Evolutionary conservation across 2,888 invertebrate species (phyloP).

Genomic region (Folsomia candida): DNA sequence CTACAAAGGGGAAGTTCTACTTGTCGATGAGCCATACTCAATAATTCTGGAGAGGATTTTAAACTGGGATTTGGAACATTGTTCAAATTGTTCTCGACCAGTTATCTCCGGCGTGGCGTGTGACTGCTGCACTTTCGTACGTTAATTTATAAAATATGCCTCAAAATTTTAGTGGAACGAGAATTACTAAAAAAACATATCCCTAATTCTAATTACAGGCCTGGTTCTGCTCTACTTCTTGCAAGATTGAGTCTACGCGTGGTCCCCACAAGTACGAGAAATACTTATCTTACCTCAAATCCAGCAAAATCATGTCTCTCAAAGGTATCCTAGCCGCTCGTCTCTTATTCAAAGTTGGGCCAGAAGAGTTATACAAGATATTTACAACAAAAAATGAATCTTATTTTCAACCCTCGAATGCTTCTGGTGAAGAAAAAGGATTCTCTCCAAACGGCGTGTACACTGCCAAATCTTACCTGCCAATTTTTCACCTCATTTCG

Average conservation of each 20-base stretch:
- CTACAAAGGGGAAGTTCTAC: constrained; percentile 35
- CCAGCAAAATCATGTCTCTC: constrained; percentile 21
- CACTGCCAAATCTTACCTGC: constrained; percentile 30
- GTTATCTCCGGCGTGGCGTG: constrained; percentile 45
- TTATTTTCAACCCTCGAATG: constrained; percentile 10
- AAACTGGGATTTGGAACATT: constrained; percentile 44
- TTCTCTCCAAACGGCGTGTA: constrained; percentile 29
- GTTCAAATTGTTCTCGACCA: constrained; percentile 41
- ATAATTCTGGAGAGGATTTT: constrained; percentile 38
- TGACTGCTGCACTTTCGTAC: constrained; percentile 44
- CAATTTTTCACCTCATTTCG: constrained; percentile 34
- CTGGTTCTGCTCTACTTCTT: constrained; percentile 42
- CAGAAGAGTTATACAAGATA: constrained; percentile 28
- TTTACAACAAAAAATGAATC: constrained; percentile 22
- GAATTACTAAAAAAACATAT: not conserved
- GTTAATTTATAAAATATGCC: constrained; percentile 5
- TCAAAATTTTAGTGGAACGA: not conserved
- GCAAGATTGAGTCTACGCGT: constrained; percentile 25
- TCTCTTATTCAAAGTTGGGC: constrained; percentile 40
- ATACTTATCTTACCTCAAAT: constrained; percentile 38
- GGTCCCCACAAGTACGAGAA: constrained; percentile 42
- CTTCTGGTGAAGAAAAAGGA: not conserved
- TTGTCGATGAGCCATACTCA: constrained; percentile 41
- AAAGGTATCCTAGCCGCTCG: constrained; percentile 37
- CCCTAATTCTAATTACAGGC: constrained; percentile 24